Evolutionary conservation across 2,888 invertebrate species (phyloP), one percentile per base, ranked within the genome.

Genomic region (Metalampra italica): DNA sequence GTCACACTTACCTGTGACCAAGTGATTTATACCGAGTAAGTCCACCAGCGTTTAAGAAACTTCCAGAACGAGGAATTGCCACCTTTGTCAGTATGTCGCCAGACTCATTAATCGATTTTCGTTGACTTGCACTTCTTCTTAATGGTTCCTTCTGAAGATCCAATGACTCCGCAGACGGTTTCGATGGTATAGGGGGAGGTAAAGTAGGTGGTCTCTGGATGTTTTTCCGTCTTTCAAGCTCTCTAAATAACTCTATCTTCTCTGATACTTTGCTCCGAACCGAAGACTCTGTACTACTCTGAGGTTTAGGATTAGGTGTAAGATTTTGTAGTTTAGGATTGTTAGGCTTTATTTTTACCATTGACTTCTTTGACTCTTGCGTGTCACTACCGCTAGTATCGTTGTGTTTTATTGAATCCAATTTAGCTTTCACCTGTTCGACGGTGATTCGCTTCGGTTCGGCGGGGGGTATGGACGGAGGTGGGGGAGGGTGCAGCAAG

Each of bases 81-180:
- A 96, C 95, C 78, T 95, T 94, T 0, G 96, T 96, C 64, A 96
- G 81, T 62, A 95, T 94, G 75, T 96, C 96, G 7, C 96, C 96
- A 48, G 92, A 91, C 55, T 93, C 92, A 49, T 76, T 88, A 29
- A 87, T 64, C 32, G 89, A 88, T 53, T 89, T 85, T 56, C 89
- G 75, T 32, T 84, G 82, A 56, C 90, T 90, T 57, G 90, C 90
- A 57, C 78, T 88, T 62, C 90, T 74, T 55, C 87, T 70, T 52
- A 90, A 62, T 36, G 89, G 82, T 50, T 85, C 84, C 53, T 82
- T 82, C 0, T 78, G 70, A 32, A 62, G 67, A 32, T 78, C 79
- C 15, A 69, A 64, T 12, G 71, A 60, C 50, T 78, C 78, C 15
- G 66, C 54, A 22, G 71, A 65, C 1, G 87, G 82, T 52, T 89